These are phyloP conservation scores for Oxyura jamaicensis DNA, from an alignment of 2,113 vertebrate genomes.

Conservation along the genomic window DNA sequence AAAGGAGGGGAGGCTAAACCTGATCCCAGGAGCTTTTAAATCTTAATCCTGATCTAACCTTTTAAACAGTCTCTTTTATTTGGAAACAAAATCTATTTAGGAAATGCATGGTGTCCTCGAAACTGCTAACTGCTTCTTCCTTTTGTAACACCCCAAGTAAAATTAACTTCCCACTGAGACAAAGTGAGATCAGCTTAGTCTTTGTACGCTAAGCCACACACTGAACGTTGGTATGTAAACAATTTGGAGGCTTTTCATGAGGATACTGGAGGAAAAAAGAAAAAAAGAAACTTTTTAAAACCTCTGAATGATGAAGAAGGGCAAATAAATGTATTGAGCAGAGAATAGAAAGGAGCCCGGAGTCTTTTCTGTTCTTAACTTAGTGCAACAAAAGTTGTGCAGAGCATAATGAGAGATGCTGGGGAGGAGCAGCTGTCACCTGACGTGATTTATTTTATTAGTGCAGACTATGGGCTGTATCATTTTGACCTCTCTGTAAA, in stretches of 20 bases:
- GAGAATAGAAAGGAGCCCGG: background rate
- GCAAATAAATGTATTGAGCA: background rate
- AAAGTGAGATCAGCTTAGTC: constrained; percentile 17
- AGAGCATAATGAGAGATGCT: constrained; percentile 12
- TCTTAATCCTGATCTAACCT: constrained; percentile 14
- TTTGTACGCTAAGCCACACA: constrained; percentile 46
- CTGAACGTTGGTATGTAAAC: constrained; percentile 37
- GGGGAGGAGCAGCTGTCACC: constrained; percentile 64
- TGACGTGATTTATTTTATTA: constrained; percentile 68
- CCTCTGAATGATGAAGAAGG: background rate
- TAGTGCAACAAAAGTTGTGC: constrained; percentile 5
- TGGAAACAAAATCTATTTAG: constrained; percentile 29
- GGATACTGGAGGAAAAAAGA: background rate
- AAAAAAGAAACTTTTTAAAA: background rate
- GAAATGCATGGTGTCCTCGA: constrained; percentile 3
- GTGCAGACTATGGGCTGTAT: constrained; percentile 20
- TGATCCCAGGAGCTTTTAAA: background rate
- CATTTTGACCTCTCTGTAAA: constrained; percentile 72
- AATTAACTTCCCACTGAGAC: constrained; percentile 42
- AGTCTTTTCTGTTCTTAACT: constrained; percentile 27
- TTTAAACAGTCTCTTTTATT: constrained; percentile 32
- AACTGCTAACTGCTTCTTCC: constrained; percentile 41
- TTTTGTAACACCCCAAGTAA: constrained; percentile 40
- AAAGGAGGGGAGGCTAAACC: constrained; percentile 1
- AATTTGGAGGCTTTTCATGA: constrained; percentile 30